Percentiles rank a stretch among this genome's conserved stretches.
Conservation (phyloP, 1,140 invertebrate genomes). For the Leucophenga varia region DNA sequence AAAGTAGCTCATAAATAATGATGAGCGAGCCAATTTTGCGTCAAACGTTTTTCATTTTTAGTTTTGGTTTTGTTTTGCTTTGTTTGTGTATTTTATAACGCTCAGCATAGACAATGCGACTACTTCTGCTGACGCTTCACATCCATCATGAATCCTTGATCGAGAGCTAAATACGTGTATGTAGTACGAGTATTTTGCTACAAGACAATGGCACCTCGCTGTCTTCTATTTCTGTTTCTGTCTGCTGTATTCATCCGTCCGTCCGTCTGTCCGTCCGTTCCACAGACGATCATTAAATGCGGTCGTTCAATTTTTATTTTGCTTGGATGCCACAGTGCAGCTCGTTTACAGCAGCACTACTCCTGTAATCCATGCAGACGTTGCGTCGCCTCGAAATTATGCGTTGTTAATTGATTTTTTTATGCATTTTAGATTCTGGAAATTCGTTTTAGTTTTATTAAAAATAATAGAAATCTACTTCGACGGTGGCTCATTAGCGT, state of each 20-base stretch:
- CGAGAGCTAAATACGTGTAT: too few relatives aligned
- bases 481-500: constrained; percentile 24
- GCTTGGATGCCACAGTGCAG: background rate
- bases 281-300: constrained; percentile 27
- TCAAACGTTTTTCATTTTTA: too few relatives aligned
- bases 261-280: background rate
- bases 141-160: too few relatives aligned
- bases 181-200: too few relatives aligned
- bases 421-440: constrained; percentile 39
- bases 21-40: constrained; percentile 46
- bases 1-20: constrained; percentile 49
- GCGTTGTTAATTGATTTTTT: constrained; percentile 42
- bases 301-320: constrained; percentile 46
- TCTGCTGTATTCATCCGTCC: too few relatives aligned
- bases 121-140: too few relatives aligned
- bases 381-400: constrained; percentile 38
- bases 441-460: constrained; percentile 48
- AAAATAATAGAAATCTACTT: too few relatives aligned
- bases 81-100: constrained; percentile 37
- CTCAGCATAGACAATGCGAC: constrained; percentile 28
- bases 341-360: too few relatives aligned
- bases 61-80: too few relatives aligned
- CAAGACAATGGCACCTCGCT: too few relatives aligned
- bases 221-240: too few relatives aligned
- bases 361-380: too few relatives aligned